These are phyloP conservation scores for Cataglyphis altisquamis DNA, from an alignment of 2,888 invertebrate genomes.

Conservation along the genomic window DNA sequence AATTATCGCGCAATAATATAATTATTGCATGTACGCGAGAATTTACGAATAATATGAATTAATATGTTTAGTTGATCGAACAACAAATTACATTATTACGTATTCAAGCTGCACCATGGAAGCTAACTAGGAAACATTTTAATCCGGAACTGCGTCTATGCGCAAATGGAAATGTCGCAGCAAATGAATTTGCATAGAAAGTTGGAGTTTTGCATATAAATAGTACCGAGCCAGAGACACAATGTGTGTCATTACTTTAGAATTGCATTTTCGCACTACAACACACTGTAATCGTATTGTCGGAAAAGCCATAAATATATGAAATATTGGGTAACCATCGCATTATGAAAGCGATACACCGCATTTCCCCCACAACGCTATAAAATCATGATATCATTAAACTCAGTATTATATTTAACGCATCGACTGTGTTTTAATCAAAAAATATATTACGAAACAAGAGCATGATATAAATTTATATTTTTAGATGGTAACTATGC, in stretches of 20 bases:
- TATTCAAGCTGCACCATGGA: constrained; percentile 34
- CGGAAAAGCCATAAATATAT: constrained; percentile 53
- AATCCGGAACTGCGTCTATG: constrained; percentile 55
- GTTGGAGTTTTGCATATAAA: constrained; percentile 58
- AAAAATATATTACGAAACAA: neutral
- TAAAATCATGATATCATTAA: constrained; percentile 39
- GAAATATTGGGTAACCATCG: constrained; percentile 50
- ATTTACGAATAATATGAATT: constrained; percentile 4
- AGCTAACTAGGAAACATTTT: constrained; percentile 57
- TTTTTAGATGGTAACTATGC: neutral
- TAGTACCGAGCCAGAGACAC: constrained; percentile 46
- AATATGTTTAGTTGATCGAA: constrained; percentile 47
- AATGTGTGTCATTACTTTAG: constrained; percentile 58
- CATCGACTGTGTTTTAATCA: constrained; percentile 3
- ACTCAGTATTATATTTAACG: neutral
- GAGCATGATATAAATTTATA: neutral
- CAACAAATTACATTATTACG: constrained; percentile 42
- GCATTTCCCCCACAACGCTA: neutral
- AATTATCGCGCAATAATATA: too few species aligned
- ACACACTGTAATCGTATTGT: constrained; percentile 51
- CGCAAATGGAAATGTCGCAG: constrained; percentile 56
- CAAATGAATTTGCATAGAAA: constrained; percentile 58
- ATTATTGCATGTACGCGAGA: neutral
- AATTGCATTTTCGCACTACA: constrained; percentile 49
- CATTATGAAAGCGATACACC: constrained; percentile 49